These are phyloP conservation scores for Steinernema carpocapsae DNA, from an alignment of 2,888 invertebrate species.

Conservation along the genomic window DNA sequence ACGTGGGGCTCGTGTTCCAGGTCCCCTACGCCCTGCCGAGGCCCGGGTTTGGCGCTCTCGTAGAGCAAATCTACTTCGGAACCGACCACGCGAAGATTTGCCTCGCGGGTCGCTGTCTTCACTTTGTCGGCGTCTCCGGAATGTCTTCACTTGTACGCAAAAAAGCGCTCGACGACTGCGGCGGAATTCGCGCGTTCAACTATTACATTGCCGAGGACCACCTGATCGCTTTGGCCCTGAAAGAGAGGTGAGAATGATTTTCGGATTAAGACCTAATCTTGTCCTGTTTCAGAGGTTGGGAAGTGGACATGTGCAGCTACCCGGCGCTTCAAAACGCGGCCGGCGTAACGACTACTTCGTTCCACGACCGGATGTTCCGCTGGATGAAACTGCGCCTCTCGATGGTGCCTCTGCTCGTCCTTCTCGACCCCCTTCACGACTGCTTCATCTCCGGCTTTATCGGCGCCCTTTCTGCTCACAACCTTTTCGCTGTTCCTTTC, in stretches of 20 bases:
- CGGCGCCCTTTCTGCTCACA: slow-evolving; percentile 84
- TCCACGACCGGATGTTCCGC: slow-evolving; percentile 71
- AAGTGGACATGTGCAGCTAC: slow-evolving; percentile 85
- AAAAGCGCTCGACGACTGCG: slow-evolving; percentile 29
- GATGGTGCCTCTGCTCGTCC: slow-evolving; percentile 87
- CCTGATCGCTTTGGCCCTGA: slow-evolving; percentile 88
- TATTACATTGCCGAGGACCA: slow-evolving; percentile 96
- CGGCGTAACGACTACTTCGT: slow-evolving; percentile 76
- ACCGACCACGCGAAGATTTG: slow-evolving; percentile 94
- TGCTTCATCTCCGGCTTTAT: slow-evolving; percentile 88
- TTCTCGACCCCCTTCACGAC: slow-evolving; percentile 85
- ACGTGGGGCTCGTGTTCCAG: slow-evolving; percentile 81
- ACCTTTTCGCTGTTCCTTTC: slow-evolving; percentile 85
- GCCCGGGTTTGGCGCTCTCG: slow-evolving; percentile 88
- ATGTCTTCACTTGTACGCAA: slow-evolving; percentile 69
- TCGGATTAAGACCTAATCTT: background rate
- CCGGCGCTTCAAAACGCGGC: slow-evolving; percentile 92
- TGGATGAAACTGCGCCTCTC: slow-evolving; percentile 95
- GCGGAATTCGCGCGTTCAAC: slow-evolving; percentile 84
- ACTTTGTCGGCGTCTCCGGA: slow-evolving; percentile 95
- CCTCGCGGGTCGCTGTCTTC: slow-evolving; percentile 84
- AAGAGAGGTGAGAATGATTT: slow-evolving; percentile 62
- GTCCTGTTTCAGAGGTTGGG: slow-evolving; percentile 78
- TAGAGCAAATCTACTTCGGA: slow-evolving; percentile 96
- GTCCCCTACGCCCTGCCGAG: slow-evolving; percentile 94